Base-by-base conservation (phyloP, 2,888 invertebrate genomes). In the Chaetoderma sp. region DNA sequence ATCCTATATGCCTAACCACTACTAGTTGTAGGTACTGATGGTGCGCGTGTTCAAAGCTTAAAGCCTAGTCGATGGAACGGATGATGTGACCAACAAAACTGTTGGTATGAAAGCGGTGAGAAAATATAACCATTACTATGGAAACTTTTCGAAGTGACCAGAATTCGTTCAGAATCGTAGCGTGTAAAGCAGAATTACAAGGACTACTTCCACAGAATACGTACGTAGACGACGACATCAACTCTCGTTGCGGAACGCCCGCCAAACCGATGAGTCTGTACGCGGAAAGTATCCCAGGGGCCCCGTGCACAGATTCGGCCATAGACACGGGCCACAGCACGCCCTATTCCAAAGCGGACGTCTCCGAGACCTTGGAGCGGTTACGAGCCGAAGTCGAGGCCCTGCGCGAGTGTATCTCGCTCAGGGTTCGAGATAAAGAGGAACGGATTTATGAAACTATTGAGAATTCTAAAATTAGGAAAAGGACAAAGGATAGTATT, bases 401-500 rank as follows among this genome's bases (percentile, higher is more conserved):
- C 18, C 32, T 52, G 2, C 52, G 52, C 1, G 16, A 28, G 28
- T 52, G 32, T 21, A 33, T 52, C 32, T 52, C 32, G n/a, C n/a
- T 33, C 16, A 28, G 52, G 13, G 52, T 52, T 30, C 28, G 32
- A 13, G 52, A 52, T 18, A 28, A 30, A 52, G 52, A 52, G 30
- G 52, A 52, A n/a, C 28, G 52, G 23, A 33, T 52, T 13, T 52
- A 52, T 8, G 52, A 52, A 52, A 52, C 52, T n/a, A 52, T 52
- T 8, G 52, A 52, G 18, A 52, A n/a, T n/a, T n/a, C n/a, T n/a
- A n/a, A n/a, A n/a, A n/a, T n/a, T n/a, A n/a, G n/a, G n/a, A n/a
- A n/a, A n/a, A n/a, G n/a, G n/a, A n/a, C n/a, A n/a, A n/a, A n/a
- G n/a, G n/a, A n/a, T n/a, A n/a, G n/a, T n/a, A n/a, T n/a, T n/a